Evolutionary conservation across 2,888 invertebrate species (phyloP).

Genomic region (Callyntrura guangdongensis): DNA sequence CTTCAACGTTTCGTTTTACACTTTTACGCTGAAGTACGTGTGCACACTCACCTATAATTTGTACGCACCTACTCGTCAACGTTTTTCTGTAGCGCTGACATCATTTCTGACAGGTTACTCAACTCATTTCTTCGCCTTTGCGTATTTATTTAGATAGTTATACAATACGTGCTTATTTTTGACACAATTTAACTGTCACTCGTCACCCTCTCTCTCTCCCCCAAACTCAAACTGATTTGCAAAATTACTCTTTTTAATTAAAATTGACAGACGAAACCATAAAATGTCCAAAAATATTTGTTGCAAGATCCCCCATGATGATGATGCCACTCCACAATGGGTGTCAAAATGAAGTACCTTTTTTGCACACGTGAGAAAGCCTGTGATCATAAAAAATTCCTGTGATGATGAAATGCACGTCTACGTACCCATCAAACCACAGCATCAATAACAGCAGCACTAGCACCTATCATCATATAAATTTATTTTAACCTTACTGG

Average conservation of each 20-base stretch:
- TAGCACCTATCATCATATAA: slow-evolving; percentile 52
- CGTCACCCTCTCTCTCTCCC: neutral
- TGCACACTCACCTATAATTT: slow-evolving; percentile 18
- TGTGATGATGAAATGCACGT: neutral
- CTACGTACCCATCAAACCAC: slow-evolving; percentile 8
- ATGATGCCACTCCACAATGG: neutral
- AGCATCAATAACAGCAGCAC: neutral
- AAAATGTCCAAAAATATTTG: slow-evolving; percentile 2
- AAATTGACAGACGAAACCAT: neutral
- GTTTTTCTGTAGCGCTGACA: slow-evolving; percentile 6
- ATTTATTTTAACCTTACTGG: slow-evolving; percentile 44
- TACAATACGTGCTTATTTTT: neutral
- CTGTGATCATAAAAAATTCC: too few species aligned
- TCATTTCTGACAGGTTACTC: neutral
- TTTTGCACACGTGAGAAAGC: slow-evolving; percentile 15
- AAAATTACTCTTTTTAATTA: neutral
- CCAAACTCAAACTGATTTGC: neutral
- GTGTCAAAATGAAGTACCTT: slow-evolving; percentile 1
- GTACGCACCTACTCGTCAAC: slow-evolving; percentile 13
- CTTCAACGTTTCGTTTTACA: slow-evolving; percentile 12
- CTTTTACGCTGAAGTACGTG: slow-evolving; percentile 9
- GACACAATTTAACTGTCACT: neutral
- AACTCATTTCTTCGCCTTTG: neutral
- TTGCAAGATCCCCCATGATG: slow-evolving; percentile 32
- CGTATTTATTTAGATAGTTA: neutral